Evolutionary conservation across 2,888 invertebrate species (phyloP).

Genomic region (Diogma glabrata): DNA sequence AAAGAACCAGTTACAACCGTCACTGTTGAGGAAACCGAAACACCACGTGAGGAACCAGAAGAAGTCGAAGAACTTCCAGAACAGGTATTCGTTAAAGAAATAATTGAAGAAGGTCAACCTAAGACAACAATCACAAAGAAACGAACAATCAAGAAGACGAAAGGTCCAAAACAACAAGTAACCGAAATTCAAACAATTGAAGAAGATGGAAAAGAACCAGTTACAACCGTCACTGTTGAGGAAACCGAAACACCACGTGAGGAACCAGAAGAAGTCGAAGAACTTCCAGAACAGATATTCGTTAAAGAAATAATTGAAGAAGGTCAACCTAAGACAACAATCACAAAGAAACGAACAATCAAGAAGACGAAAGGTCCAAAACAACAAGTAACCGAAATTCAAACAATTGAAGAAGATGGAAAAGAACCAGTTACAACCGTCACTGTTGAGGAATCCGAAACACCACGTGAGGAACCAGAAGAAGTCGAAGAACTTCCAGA

Average conservation of each 20-base stretch:
- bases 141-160: conserved; percentile 25
- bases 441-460: conserved; percentile 15
- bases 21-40: conserved; percentile 17
- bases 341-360: conserved; percentile 23
- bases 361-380: conserved; percentile 21
- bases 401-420: conserved; percentile 26
- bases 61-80: conserved; percentile 31
- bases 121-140: conserved; percentile 26
- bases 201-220: conserved; percentile 22
- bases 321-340: conserved; percentile 18
- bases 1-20: conserved; percentile 27
- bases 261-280: conserved; percentile 18
- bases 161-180: conserved; percentile 23
- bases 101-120: conserved; percentile 21
- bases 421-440: conserved; percentile 26
- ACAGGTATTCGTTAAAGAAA: conserved; percentile 15
- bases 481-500: conserved; percentile 15
- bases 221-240: conserved; percentile 11
- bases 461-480: conserved; percentile 13
- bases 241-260: conserved; percentile 13
- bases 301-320: conserved; percentile 10
- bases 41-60: conserved; percentile 19
- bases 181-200: conserved; percentile 27
- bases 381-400: conserved; percentile 23
- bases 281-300: conserved; percentile 9